A percentile compares a stretch with the other conserved stretches of the same genome.
Conservation (phyloP, 2,888 invertebrate genomes). For the Agrotis puta region DNA sequence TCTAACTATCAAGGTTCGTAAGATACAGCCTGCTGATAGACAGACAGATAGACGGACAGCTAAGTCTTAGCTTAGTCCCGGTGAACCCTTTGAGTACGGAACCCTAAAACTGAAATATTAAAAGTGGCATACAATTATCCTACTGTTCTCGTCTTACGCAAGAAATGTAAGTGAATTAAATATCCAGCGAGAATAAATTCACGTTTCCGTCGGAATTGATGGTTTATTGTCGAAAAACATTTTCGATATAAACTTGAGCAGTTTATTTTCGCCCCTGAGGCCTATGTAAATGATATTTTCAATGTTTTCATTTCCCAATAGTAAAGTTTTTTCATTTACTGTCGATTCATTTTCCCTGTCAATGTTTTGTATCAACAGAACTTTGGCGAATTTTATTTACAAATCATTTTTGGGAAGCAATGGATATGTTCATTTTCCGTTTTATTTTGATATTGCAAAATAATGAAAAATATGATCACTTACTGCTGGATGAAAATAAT, state of each 20-base stretch:
- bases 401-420: not conserved
- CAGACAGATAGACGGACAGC: no score
- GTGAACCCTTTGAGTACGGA: no score
- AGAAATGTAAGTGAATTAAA: slow-evolving; percentile 34
- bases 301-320: slow-evolving; percentile 39
- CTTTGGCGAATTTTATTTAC: not conserved
- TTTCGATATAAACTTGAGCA: slow-evolving; percentile 53
- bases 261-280: slow-evolving; percentile 10
- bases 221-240: slow-evolving; percentile 49
- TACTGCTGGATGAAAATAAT: not conserved
- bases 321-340: slow-evolving; percentile 28
- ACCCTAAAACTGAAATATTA: no score
- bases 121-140: slow-evolving; percentile 17
- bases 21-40: no score
- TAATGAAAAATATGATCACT: not conserved
- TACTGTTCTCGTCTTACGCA: not conserved
- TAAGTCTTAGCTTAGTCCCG: no score
- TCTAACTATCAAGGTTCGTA: no score
- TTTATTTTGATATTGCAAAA: not conserved
- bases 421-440: not conserved
- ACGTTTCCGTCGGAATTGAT: slow-evolving; percentile 36
- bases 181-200: slow-evolving; percentile 10
- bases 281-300: slow-evolving; percentile 31
- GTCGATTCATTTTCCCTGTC: slow-evolving; percentile 33
- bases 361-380: slow-evolving; percentile 17